Base-by-base conservation (phyloP, 2,888 invertebrate species). In the Plebejus argus region DNA sequence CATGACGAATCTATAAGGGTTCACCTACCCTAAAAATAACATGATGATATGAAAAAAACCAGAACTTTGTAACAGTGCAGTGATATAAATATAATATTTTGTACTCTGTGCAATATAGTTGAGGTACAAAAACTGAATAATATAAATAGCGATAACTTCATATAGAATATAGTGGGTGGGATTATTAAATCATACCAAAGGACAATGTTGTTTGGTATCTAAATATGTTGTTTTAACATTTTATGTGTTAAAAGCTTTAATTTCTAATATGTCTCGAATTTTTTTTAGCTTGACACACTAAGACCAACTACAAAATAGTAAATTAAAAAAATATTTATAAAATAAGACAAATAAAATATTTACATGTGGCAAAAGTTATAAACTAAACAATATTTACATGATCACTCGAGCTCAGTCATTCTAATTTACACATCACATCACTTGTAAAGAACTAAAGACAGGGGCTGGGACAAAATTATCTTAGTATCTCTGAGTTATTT, bases 341-440 rank as follows among this genome's bases (percentile, higher is more conserved):
- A 28, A 66, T 66, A 23, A 15, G 15, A 66, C 28, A 33, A 33
- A 28, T 6, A 28, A 66, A 28, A 66, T 66, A 66, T 66, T 66
- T 66, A 66, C 66, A 66, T 28, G 66, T 66, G 66, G 66, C 66
- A 66, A 66, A 66, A 28, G 66, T 28, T 28, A 15, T 28, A 28
- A 66, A 28, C 66, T 33, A 66, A 66, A 61, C 61, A 33, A 33
- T 66, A 66, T 66, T 66, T 66, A 66, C 66, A 66, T 15, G 15
- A 66, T 66, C 66, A 66, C 66, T 28, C 28, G 28, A 18, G 66
- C 66, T 66, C 66, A 66, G 66, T 66, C 66, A 66, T 15, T 66
- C 28, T 6, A 33, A 66, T 66, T 66, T 18, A 28, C 66, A 66
- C 28, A 33, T 66, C 53, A 66, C 66, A 66, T 66, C 12, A 7